These are phyloP conservation scores for Zosterops lateralis DNA, from an alignment of 2,113 vertebrate genomes.

Conservation along the genomic window DNA sequence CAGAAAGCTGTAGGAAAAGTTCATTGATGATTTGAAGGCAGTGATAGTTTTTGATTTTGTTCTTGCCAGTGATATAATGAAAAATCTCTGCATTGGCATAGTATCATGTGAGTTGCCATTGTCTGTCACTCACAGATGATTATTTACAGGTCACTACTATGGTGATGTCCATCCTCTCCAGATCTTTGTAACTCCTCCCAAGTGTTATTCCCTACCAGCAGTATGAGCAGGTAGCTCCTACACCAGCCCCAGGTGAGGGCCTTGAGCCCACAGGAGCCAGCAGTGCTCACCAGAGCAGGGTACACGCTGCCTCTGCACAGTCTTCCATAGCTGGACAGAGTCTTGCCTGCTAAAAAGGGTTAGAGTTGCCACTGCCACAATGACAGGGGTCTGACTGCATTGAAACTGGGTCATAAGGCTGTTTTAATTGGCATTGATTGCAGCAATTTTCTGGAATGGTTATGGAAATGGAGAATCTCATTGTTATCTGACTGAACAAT, in stretches of 20 bases:
- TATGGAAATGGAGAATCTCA: not conserved
- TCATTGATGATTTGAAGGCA: not conserved
- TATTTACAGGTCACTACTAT: not conserved
- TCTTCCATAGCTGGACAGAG: rapidly evolving
- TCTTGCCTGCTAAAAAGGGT: not conserved
- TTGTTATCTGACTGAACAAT: not conserved
- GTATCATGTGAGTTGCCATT: not conserved
- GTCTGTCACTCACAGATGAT: not conserved
- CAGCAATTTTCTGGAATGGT: not conserved
- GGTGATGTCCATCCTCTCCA: not conserved
- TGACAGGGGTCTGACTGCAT: not conserved
- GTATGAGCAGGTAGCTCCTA: not conserved
- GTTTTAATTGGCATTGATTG: not conserved
- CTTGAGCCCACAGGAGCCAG: not conserved
- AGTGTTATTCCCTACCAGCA: not conserved
- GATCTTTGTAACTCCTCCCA: not conserved
- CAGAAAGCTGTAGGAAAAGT: not conserved
- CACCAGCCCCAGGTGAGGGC: rapidly evolving
- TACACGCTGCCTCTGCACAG: not conserved
- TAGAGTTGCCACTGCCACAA: not conserved
- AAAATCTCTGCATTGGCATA: not conserved
- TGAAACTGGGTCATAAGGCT: not conserved
- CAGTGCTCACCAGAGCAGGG: not conserved
- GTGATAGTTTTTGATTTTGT: not conserved
- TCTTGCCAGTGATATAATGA: not conserved